These are phyloP conservation scores for Elymnias hypermnestra DNA, from an alignment of 1,140 invertebrate species.

Conservation along the genomic window DNA sequence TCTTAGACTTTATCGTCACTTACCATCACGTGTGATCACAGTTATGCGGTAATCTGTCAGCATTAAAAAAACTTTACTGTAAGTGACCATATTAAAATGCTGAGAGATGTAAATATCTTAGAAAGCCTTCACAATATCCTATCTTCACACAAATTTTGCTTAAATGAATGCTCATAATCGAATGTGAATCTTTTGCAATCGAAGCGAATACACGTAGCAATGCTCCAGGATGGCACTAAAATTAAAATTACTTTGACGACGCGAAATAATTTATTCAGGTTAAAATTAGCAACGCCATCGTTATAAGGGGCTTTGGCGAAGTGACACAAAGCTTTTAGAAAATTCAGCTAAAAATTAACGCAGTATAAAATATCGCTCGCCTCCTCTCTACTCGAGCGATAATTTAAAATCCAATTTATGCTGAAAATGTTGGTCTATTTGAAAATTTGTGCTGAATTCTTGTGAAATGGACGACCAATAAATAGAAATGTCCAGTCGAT, in stretches of 20 bases:
- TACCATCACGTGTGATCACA: too few species aligned
- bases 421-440: conserved; percentile 4
- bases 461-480: conserved; percentile 12
- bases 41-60: too few species aligned
- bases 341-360: conserved; percentile 7
- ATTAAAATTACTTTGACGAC: neutral
- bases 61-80: too few species aligned
- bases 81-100: too few species aligned
- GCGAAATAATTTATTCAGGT: conserved; percentile 1
- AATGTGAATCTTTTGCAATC: too few species aligned
- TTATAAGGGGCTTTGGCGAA: neutral
- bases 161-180: too few species aligned
- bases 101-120: too few species aligned
- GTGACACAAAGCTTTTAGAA: conserved; percentile 3
- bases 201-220: too few species aligned
- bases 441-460: conserved; percentile 10
- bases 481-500: conserved; percentile 9
- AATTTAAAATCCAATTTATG: conserved; percentile 57
- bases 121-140: too few species aligned
- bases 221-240: too few species aligned
- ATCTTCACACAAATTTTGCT: too few species aligned
- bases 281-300: neutral
- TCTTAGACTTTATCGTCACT: too few species aligned
- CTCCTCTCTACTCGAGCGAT: conserved; percentile 20
- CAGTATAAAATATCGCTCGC: conserved; percentile 9